Conservation (phyloP, 2,113 vertebrate species). For the Sprattus sprattus region DNA sequence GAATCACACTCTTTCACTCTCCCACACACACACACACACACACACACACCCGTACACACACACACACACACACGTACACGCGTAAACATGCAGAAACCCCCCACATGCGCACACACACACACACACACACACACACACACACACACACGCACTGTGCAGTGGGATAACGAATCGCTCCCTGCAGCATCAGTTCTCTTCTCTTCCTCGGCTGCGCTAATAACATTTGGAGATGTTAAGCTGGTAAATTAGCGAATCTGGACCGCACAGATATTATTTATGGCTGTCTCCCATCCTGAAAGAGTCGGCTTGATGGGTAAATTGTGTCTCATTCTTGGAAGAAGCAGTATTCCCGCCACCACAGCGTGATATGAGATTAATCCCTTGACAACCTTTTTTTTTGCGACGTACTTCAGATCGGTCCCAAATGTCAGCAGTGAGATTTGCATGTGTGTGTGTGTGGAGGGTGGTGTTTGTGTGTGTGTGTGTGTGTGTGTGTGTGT, state of each 20-base stretch:
- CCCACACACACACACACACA: constrained; percentile 46
- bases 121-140: constrained; percentile 55
- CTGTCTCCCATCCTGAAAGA: constrained; percentile 77
- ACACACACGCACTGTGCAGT: constrained; percentile 61
- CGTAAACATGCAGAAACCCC: not conserved
- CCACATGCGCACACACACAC: not conserved
- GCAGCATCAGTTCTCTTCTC: constrained; percentile 74
- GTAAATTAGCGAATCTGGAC: constrained; percentile 83
- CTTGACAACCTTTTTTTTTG: constrained; percentile 75
- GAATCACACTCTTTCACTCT: not conserved
- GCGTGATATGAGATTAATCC: constrained; percentile 82
- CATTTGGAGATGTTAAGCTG: constrained; percentile 81
- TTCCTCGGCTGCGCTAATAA: constrained; percentile 76
- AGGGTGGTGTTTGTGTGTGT: not conserved
- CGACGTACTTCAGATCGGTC: constrained; percentile 76
- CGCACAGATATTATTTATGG: constrained; percentile 81
- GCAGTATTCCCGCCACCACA: constrained; percentile 69
- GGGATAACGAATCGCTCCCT: constrained; percentile 78
- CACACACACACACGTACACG: not conserved
- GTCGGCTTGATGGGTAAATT: constrained; percentile 79
- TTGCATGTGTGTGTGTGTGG: constrained; percentile 41
- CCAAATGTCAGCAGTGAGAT: constrained; percentile 74
- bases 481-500: not conserved
- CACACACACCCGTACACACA: not conserved
- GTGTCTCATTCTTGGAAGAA: constrained; percentile 79